A percentile compares a stretch with the other conserved stretches of the same genome.
phyloP scores from a whole-genome alignment of 1,140 invertebrate genomes.

The Lepeophtheirus salmonis region DNA sequence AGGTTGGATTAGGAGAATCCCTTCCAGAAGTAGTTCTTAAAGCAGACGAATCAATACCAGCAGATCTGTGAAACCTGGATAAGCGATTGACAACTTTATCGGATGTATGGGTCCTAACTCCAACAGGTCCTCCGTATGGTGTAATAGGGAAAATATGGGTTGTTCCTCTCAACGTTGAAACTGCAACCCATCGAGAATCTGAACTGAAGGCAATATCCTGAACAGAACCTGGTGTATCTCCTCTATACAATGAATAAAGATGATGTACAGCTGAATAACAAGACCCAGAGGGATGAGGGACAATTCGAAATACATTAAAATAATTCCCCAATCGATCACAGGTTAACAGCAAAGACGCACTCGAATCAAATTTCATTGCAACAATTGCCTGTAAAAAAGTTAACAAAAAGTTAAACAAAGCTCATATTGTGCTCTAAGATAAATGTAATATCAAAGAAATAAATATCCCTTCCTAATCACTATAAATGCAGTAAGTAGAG shows the following conservation, averaged over 20 bases:
- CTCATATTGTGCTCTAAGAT: no score
- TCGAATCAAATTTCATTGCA: constrained; percentile 73
- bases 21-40: constrained; percentile 29
- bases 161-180: constrained; percentile 82
- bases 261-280: constrained; percentile 80
- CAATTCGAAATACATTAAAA: constrained; percentile 85
- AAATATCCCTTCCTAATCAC: no score
- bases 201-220: constrained; percentile 54
- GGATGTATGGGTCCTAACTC: constrained; percentile 74
- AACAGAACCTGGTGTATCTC: constrained; percentile 36
- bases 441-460: no score
- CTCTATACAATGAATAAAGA: constrained; percentile 76
- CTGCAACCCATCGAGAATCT: constrained; percentile 57
- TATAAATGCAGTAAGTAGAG: no score
- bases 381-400: constrained; percentile 43
- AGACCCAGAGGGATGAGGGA: constrained; percentile 73
- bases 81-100: constrained; percentile 77
- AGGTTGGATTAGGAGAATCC: constrained; percentile 12
- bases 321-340: constrained; percentile 83
- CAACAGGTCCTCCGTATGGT: constrained; percentile 81
- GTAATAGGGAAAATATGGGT: constrained; percentile 93
- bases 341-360: constrained; percentile 72
- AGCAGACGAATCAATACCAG: constrained; percentile 42
- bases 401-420: not conserved
- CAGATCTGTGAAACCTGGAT: constrained; percentile 84